phyloP scores from a whole-genome alignment of 1,140 invertebrate genomes.

The Theocolax elegans region DNA sequence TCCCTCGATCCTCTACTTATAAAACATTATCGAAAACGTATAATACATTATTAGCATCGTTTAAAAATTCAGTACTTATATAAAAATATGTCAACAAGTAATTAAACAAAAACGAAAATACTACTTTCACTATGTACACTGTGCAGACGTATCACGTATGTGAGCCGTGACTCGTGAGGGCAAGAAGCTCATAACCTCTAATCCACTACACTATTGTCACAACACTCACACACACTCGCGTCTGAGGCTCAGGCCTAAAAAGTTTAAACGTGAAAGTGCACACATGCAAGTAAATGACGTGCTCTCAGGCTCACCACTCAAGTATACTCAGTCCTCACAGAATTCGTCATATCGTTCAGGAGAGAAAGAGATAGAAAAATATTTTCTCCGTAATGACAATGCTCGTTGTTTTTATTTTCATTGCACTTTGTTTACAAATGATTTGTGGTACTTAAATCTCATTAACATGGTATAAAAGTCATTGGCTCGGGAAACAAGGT shows the following conservation, averaged over 20 bases:
- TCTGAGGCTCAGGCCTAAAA: no score
- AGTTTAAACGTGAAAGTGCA: not conserved
- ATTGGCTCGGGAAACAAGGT: not conserved
- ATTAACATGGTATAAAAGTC: no score
- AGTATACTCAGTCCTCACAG: not conserved
- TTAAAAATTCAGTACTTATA: not conserved
- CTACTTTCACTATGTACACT: slow-evolving; percentile 1
- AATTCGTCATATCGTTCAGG: not conserved
- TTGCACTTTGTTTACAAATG: no score
- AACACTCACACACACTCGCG: not conserved
- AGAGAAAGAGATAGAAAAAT: not conserved
- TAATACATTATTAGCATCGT: not conserved
- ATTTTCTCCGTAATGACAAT: no score
- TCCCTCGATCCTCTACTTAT: no score
- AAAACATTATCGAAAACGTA: not conserved
- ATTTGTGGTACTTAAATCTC: no score
- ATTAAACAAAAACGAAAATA: not conserved
- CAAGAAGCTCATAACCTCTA: slow-evolving; percentile 7
- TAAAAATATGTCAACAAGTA: no score
- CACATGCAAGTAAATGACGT: not conserved
- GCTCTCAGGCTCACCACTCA: not conserved
- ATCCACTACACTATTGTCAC: not conserved
- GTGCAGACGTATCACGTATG: no score
- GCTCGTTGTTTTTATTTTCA: no score
- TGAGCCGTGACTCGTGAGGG: no score